phyloP scores from a whole-genome alignment of 2,797 vertebrate genomes.

The Anguilla pacifica region DNA sequence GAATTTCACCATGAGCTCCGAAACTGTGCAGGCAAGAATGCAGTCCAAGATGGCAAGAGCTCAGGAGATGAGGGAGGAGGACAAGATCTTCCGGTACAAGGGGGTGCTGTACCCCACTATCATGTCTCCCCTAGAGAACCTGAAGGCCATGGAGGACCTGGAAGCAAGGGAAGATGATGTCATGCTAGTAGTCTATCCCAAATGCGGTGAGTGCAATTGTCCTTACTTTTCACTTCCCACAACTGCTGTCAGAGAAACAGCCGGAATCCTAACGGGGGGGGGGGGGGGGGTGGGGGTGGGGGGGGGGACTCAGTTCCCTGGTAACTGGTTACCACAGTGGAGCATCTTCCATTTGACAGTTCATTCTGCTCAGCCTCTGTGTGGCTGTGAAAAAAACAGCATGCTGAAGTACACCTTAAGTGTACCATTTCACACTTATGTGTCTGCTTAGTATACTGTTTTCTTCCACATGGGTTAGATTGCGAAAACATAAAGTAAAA shows the following conservation, averaged over 20 bases:
- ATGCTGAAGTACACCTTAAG: too few relatives aligned
- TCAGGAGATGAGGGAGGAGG: conserved; percentile 58
- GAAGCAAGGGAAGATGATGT: conserved; percentile 72
- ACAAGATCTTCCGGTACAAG: conserved; percentile 66
- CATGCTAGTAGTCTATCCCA: conserved; percentile 77
- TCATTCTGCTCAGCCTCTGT: too few relatives aligned
- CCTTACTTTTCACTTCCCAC: background rate
- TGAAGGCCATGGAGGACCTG: conserved; percentile 65
- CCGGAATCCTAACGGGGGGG: too few relatives aligned
- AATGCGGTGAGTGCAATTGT: conserved; percentile 71
- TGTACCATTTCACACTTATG: too few relatives aligned
- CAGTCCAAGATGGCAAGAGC: conserved; percentile 47
- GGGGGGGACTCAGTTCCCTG: too few relatives aligned
- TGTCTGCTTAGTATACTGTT: too few relatives aligned
- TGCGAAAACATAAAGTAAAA: too few relatives aligned
- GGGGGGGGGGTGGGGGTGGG: too few relatives aligned
- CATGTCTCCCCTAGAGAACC: conserved; percentile 63
- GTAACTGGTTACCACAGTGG: too few relatives aligned
- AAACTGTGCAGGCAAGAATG: background rate
- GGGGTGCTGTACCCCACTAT: conserved; percentile 70
- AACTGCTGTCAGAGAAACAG: background rate
- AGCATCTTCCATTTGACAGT: too few relatives aligned
- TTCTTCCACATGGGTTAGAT: too few relatives aligned
- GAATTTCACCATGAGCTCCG: conserved; percentile 47
- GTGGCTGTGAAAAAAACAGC: too few relatives aligned